These are phyloP conservation scores for Gonatopus flavifemur DNA, from an alignment of 1,140 invertebrate genomes.

Conservation along the genomic window DNA sequence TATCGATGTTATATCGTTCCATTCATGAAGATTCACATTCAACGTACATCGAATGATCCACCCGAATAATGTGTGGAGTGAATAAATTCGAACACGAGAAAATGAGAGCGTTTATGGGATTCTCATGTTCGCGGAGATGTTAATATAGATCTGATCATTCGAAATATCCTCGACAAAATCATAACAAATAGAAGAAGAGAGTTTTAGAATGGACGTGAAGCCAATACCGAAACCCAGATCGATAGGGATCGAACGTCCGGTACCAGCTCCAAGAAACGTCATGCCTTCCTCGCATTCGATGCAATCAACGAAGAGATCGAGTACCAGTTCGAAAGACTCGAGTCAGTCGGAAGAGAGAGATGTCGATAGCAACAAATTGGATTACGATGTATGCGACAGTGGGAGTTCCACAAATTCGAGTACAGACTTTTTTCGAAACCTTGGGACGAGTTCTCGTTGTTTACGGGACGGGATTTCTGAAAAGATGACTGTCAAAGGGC, in stretches of 20 bases:
- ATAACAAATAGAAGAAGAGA: neutral
- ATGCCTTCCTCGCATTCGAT: constrained; percentile 9
- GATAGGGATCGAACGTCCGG: constrained; percentile 34
- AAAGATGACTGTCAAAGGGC: constrained; percentile 56
- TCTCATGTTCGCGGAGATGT: too few relatives aligned
- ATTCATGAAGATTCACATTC: too few relatives aligned
- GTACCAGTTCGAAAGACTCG: constrained; percentile 40
- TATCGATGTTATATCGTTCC: too few relatives aligned
- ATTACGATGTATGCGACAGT: constrained; percentile 8
- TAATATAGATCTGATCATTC: too few relatives aligned
- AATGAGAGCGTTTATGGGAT: too few relatives aligned
- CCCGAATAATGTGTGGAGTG: too few relatives aligned
- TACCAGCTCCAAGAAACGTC: constrained; percentile 43
- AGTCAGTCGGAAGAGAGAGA: constrained; percentile 45
- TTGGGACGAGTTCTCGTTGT: constrained; percentile 53
- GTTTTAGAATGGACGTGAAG: constrained; percentile 45
- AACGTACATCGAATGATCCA: too few relatives aligned
- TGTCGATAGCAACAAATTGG: constrained; percentile 34
- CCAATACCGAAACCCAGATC: constrained; percentile 52
- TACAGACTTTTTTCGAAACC: constrained; percentile 45
- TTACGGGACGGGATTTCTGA: constrained; percentile 58
- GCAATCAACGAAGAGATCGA: constrained; percentile 14
- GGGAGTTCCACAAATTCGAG: constrained; percentile 10
- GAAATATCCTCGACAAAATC: too few relatives aligned
- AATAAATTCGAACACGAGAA: too few relatives aligned